Percentiles rank a stretch among this genome's conserved stretches.
Conservation (phyloP, 92 coral and sea anemone genomes). For the Isaurus tuberculatus region DNA sequence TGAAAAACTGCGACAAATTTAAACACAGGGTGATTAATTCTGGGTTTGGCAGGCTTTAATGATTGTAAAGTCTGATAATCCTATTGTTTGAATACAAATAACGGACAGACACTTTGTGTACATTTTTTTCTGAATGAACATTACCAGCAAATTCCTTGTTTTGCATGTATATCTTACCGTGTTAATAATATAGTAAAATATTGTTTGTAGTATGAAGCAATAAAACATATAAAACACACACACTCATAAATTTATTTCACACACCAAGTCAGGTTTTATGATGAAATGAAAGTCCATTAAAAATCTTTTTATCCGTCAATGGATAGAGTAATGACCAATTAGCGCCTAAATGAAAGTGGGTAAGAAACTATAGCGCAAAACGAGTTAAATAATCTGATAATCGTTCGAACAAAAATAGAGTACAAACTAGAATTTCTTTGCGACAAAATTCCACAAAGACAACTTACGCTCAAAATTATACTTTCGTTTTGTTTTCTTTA, state of each 20-base stretch:
- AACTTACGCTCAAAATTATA: too few species aligned
- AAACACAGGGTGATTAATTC: neutral
- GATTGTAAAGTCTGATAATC: neutral
- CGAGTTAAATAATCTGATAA: neutral
- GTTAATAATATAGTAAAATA: too few species aligned
- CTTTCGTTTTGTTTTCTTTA: too few species aligned
- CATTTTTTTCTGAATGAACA: too few species aligned
- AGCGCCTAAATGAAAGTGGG: neutral
- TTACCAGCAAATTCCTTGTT: too few species aligned
- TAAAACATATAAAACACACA: too few species aligned
- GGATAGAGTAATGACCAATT: neutral
- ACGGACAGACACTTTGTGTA: neutral
- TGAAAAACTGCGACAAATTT: neutral
- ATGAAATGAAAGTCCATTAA: too few species aligned
- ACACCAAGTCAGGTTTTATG: too few species aligned
- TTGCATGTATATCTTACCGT: too few species aligned
- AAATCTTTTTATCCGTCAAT: neutral
- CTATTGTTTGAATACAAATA: neutral
- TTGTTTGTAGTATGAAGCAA: too few species aligned
- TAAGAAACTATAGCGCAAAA: neutral
- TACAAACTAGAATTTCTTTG: neutral
- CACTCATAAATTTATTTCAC: too few species aligned
- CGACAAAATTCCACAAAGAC: too few species aligned
- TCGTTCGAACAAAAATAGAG: neutral
- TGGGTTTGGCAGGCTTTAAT: neutral